Base-by-base conservation (phyloP, 2,888 invertebrate genomes). In the Scaptomyza caliginosa region DNA sequence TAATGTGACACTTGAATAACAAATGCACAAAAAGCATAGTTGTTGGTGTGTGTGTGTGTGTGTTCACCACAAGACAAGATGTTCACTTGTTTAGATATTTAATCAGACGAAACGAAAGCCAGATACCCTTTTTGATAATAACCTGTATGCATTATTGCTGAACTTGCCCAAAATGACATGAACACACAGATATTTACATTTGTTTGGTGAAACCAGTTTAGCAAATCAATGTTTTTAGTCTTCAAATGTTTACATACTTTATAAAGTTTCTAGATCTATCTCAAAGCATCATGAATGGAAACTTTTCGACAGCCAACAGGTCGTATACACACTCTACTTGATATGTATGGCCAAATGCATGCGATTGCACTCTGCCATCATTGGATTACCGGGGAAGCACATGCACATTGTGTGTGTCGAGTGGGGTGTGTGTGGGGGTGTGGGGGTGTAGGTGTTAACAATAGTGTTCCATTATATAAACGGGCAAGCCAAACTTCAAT, bases 1-100 rank as follows among this genome's bases (percentile, higher is more conserved):
- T 67, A 81, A 70, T 79, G 77, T 60, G 65, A 62, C 78, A 77
- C 78, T 52, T 63, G 65, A 77, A 75, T 75, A 77, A 73, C 65
- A 63, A 73, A 72, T 57, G 55, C 55, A 45, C 23, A 11, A 43
- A 50, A 54, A n/a, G 34, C 23, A 24, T 10, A 50, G 26, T 39
- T 36, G 42, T 39, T 28, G 39, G 30, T 23, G 23, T n/a, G 32
- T 6, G 11, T 2, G 6, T n/a, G 21, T n/a, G 32, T 6, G 11
- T 2, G 6, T n/a, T 16, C 36, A 13, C 13, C 21, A 8, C 48
- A 34, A 24, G n/a, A n/a, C n/a, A n/a, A n/a, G n/a, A n/a, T n/a
- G n/a, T n/a, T n/a, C n/a, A n/a, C n/a, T n/a, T n/a, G n/a, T n/a
- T n/a, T n/a, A n/a, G n/a, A 21, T 2, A 28, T 3, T 2, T 19